phyloP scores from a whole-genome alignment of 2,113 vertebrate genomes.

The Colistium nudipinnis region DNA sequence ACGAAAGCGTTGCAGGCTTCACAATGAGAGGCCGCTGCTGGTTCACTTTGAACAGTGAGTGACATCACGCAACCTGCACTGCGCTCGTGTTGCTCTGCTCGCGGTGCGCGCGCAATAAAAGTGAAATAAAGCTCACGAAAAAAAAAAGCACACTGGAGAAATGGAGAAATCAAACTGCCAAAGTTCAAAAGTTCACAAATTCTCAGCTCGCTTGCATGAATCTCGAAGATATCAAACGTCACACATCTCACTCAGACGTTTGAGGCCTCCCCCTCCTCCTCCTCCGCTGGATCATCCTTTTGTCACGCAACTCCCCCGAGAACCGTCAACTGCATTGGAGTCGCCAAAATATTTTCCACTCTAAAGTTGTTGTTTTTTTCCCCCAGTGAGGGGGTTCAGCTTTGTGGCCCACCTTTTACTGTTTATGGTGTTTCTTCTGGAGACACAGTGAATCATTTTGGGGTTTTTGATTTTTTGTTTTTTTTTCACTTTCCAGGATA shows the following conservation, averaged over 20 bases:
- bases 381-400: slow-evolving; percentile 58
- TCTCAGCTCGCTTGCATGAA: slow-evolving; percentile 12
- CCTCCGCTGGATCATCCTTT: slow-evolving; percentile 53
- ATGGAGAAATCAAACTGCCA: too few relatives aligned
- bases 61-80: too few relatives aligned
- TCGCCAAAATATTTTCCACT: slow-evolving; percentile 65
- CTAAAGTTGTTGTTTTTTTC: slow-evolving; percentile 9
- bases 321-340: slow-evolving; percentile 29
- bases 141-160: too few relatives aligned
- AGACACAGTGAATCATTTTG: slow-evolving; percentile 34
- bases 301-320: slow-evolving; percentile 57
- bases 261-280: background rate
- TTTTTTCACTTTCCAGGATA: slow-evolving; percentile 6
- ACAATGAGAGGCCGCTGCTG: too few relatives aligned
- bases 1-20: too few relatives aligned
- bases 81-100: too few relatives aligned
- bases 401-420: slow-evolving; percentile 53
- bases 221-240: slow-evolving; percentile 47
- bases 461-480: slow-evolving; percentile 7
- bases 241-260: slow-evolving; percentile 35
- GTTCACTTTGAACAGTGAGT: too few relatives aligned
- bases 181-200: slow-evolving; percentile 36
- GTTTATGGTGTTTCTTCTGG: slow-evolving; percentile 38
- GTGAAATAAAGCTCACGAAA: too few relatives aligned
- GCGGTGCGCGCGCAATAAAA: too few relatives aligned